phyloP scores from a whole-genome alignment of 2,797 vertebrate species.

The Leucoraja ocellata region DNA sequence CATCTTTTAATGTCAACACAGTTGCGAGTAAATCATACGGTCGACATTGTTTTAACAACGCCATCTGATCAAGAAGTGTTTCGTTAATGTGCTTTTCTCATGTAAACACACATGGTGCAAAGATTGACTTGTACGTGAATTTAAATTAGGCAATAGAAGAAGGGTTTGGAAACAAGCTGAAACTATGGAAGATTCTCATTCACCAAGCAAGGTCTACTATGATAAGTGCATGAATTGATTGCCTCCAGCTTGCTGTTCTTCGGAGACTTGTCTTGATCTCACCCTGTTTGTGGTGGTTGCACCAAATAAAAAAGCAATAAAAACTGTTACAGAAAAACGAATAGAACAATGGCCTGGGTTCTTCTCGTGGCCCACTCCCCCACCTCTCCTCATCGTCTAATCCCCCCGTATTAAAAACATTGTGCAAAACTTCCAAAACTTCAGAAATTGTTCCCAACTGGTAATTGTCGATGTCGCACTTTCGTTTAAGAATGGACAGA shows the following conservation, averaged over 20 bases:
- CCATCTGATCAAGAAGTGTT: not conserved
- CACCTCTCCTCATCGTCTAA: too few species aligned
- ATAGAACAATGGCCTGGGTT: too few species aligned
- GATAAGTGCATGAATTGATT: not conserved
- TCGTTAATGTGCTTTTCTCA: not conserved
- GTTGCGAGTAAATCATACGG: not conserved
- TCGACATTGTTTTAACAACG: not conserved
- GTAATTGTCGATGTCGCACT: too few species aligned
- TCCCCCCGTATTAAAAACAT: too few species aligned
- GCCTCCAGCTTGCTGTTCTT: not conserved
- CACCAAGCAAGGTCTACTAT: not conserved
- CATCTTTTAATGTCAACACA: not conserved
- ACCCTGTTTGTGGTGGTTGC: not conserved
- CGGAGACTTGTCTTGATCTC: not conserved
- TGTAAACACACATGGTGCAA: not conserved
- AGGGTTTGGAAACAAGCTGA: too few species aligned
- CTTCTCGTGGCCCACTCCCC: too few species aligned
- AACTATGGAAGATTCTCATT: not conserved
- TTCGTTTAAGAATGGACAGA: too few species aligned
- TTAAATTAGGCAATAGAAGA: not conserved
- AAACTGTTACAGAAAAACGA: not conserved
- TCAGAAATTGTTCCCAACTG: too few species aligned
- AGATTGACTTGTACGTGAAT: not conserved
- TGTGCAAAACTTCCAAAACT: too few species aligned
- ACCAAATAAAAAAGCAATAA: not conserved